A percentile compares a stretch with the other conserved stretches of the same genome.
Evolutionary conservation across 2,888 invertebrate genomes (phyloP).

Genomic region (Nysson spinosus): DNA sequence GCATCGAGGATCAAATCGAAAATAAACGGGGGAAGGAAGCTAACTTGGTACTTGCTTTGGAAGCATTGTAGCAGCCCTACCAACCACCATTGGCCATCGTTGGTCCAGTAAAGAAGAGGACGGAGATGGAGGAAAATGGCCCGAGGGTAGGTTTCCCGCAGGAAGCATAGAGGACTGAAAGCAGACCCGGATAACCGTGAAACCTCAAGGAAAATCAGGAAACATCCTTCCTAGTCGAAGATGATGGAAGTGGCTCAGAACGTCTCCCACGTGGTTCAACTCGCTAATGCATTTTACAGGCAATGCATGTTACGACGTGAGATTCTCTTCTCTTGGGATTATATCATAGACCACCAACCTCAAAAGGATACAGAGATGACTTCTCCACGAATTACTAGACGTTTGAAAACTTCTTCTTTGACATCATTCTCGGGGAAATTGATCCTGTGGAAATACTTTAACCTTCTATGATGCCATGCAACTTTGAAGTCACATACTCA

Average conservation of each 20-base stretch:
- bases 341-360: not conserved
- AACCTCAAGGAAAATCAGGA: slow-evolving; percentile 49
- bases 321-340: not conserved
- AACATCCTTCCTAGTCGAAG: slow-evolving; percentile 26
- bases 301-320: not conserved
- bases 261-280: slow-evolving; percentile 22
- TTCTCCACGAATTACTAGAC: too few species aligned
- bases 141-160: slow-evolving; percentile 34
- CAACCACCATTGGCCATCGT: too few species aligned
- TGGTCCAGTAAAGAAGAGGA: not conserved
- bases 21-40: not conserved
- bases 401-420: too few species aligned
- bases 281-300: slow-evolving; percentile 17
- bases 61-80: not conserved
- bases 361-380: too few species aligned
- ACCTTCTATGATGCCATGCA: too few species aligned
- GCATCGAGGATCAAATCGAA: not conserved
- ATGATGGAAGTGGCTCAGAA: slow-evolving; percentile 8
- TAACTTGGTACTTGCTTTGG: not conserved
- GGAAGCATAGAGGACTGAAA: slow-evolving; percentile 34
- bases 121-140: slow-evolving; percentile 28
- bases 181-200: slow-evolving; percentile 47
- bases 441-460: too few species aligned
- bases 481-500: too few species aligned
- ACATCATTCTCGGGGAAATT: too few species aligned